Percentiles rank a stretch among this genome's conserved stretches.
Evolutionary conservation across 2,113 vertebrate genomes (phyloP).

Genomic region (Thunnus thynnus): DNA sequence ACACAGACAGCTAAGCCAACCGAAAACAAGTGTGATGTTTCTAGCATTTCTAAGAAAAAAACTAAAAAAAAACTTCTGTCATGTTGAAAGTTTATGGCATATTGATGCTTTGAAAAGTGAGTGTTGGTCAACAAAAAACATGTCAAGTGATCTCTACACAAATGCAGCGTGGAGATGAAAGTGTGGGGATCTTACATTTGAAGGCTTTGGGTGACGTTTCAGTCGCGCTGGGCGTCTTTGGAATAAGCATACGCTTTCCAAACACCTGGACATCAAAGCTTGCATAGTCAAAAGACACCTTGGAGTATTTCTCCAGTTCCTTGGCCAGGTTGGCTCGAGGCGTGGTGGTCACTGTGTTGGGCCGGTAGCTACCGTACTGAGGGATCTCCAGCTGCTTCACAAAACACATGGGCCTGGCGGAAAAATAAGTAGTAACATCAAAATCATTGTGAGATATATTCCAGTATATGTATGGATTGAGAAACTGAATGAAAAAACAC

Average conservation of each 20-base stretch:
- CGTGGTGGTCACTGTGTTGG: constrained; percentile 92
- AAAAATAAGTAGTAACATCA: background rate
- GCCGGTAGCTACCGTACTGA: constrained; percentile 94
- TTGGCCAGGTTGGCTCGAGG: constrained; percentile 98
- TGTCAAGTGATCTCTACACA: no score
- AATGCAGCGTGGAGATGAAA: background rate
- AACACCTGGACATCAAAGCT: constrained; percentile 99
- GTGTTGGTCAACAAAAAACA: no score
- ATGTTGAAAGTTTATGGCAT: no score
- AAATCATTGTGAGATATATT: no score
- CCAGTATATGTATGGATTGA: background rate
- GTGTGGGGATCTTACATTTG: constrained; percentile 90
- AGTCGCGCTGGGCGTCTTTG: constrained; percentile 92
- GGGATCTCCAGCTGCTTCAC: constrained; percentile 99
- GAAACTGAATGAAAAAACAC: background rate
- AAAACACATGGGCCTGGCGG: constrained; percentile 96
- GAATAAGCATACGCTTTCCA: constrained; percentile 98
- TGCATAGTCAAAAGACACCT: constrained; percentile 99
- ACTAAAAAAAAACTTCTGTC: no score
- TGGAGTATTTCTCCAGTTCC: constrained; percentile 99
- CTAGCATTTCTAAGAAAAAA: no score
- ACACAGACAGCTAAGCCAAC: no score
- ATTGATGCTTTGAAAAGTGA: no score
- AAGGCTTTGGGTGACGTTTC: constrained; percentile 99
- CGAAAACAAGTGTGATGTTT: no score